phyloP scores from a whole-genome alignment of 2,888 invertebrate genomes.

The Eupsilia transversa region DNA sequence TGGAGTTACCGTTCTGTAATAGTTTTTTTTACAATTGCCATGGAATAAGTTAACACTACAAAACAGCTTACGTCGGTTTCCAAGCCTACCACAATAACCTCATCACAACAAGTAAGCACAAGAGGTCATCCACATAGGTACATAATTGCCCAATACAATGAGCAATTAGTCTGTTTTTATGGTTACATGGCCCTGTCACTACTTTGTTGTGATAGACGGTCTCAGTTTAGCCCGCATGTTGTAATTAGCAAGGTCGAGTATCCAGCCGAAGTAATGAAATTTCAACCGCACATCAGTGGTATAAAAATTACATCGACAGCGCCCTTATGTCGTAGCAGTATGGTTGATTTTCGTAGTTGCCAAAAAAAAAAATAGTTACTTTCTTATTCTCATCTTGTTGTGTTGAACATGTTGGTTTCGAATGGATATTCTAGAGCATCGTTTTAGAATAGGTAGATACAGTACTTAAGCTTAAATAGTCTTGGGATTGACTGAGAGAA shows the following conservation, averaged over 20 bases:
- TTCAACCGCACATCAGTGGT: background rate
- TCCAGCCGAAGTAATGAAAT: background rate
- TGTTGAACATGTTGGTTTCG: background rate
- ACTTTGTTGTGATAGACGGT: conserved; percentile 30
- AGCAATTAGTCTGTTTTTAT: conserved; percentile 31
- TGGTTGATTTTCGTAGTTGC: background rate
- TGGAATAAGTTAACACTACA: too few species aligned
- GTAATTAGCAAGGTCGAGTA: conserved; percentile 43
- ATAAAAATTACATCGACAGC: background rate
- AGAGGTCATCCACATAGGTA: conserved; percentile 25
- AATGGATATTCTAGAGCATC: background rate
- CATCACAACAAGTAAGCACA: background rate
- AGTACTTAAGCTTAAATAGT: background rate
- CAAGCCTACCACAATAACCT: background rate
- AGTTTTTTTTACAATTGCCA: too few species aligned
- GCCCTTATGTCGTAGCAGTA: background rate
- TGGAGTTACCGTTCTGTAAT: too few species aligned
- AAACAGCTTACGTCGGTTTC: background rate
- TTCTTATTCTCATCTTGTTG: background rate
- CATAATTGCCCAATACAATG: conserved; percentile 31
- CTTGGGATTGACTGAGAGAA: background rate
- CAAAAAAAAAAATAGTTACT: background rate
- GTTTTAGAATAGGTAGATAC: background rate
- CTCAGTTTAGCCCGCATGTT: conserved; percentile 16
- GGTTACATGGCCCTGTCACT: conserved; percentile 23